Percentiles rank a stretch among this genome's conserved stretches.
Conservation (phyloP, 2,113 vertebrate genomes). For the Glaucomys volans region DNA sequence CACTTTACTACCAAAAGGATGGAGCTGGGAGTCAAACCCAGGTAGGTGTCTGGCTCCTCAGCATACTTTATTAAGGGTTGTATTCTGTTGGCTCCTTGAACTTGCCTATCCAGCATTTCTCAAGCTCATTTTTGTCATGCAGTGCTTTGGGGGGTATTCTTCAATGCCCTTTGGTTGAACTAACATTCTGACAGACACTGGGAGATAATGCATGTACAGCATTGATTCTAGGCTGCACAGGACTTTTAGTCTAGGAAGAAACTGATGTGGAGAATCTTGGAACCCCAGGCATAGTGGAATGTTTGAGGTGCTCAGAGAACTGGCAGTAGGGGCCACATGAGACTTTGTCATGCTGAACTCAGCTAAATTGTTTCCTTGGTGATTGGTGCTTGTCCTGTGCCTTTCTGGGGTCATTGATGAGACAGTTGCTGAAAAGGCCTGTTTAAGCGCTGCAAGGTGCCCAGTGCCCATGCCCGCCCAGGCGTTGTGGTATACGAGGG, state of each 20-base stretch:
- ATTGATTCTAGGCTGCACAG: not conserved
- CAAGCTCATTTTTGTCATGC: not conserved
- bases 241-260: not conserved
- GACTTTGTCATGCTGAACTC: not conserved
- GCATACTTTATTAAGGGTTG: not conserved
- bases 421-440: not conserved
- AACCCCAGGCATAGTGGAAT: not conserved
- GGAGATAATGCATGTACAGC: not conserved
- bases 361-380: not conserved
- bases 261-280: not conserved
- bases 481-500: not conserved
- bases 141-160: not conserved
- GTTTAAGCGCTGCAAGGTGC: not conserved
- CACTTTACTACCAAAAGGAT: not conserved
- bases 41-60: not conserved
- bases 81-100: not conserved
- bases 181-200: not conserved
- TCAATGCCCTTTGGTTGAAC: not conserved
- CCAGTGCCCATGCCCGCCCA: not conserved
- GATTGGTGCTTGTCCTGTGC: not conserved
- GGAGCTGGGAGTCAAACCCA: not conserved
- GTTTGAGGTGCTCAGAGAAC: not conserved
- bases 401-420: not conserved
- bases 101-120: not conserved
- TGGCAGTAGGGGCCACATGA: not conserved